A percentile compares a stretch with the other conserved stretches of the same genome.
These are phyloP conservation scores for Anticlea derivata DNA, from an alignment of 2,888 invertebrate species.

Conservation along the genomic window DNA sequence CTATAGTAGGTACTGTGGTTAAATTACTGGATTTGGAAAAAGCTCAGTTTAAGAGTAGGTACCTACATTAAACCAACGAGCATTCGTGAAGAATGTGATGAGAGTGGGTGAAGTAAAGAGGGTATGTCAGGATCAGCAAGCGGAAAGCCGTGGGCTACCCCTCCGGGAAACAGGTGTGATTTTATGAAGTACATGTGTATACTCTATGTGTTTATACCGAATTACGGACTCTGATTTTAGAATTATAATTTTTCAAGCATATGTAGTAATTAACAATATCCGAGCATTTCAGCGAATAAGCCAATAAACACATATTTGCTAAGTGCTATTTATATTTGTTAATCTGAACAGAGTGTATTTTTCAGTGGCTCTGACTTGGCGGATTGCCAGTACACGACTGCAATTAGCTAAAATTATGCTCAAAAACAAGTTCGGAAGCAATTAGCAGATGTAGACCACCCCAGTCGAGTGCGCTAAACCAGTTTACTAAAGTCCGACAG, in stretches of 20 bases:
- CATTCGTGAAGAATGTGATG: too few species aligned
- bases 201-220: too few species aligned
- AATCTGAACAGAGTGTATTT: conserved; percentile 56
- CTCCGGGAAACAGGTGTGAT: too few species aligned
- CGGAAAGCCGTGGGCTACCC: too few species aligned
- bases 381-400: conserved; percentile 64
- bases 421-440: conserved; percentile 78
- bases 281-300: conserved; percentile 5
- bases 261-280: neutral
- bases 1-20: too few species aligned
- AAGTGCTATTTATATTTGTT: conserved; percentile 29
- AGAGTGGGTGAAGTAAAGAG: too few species aligned
- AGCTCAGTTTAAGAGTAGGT: too few species aligned
- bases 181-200: too few species aligned
- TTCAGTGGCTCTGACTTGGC: conserved; percentile 57
- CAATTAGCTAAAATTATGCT: conserved; percentile 81
- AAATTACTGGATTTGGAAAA: too few species aligned
- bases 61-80: too few species aligned
- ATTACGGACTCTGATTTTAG: too few species aligned
- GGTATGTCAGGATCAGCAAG: too few species aligned
- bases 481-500: conserved; percentile 54
- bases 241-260: neutral
- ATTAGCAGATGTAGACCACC: conserved; percentile 76
- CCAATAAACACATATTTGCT: conserved; percentile 14
- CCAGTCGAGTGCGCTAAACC: conserved; percentile 58